Base-by-base conservation (phyloP, 2,888 invertebrate species). In the Syritta pipiens region DNA sequence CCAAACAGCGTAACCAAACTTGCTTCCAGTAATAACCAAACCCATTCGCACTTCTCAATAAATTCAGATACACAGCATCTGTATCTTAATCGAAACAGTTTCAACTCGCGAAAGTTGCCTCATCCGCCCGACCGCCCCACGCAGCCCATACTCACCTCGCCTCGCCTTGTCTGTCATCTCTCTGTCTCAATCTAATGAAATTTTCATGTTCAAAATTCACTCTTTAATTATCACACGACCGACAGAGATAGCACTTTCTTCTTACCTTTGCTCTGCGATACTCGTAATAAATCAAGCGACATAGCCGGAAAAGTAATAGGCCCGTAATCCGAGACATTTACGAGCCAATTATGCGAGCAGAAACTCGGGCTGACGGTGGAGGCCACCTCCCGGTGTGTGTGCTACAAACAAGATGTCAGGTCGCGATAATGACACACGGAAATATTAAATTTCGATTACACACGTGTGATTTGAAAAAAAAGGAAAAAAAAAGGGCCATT, bases 91-190 rank as follows among this genome's bases (percentile, higher is more conserved):
- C 17, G n/a, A n/a, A n/a, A 17, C 37, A 1, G 3, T 7, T 19
- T 32, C 14, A 48, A 67, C 10, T 40, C 32, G 74, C 68, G 75
- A 75, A 75, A 75, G 75, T 75, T 68, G 19, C 22, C 49, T 42
- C 32, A 42, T 42, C 17, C 30, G 9, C 3, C 20, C 28, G 1
- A n/a, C n/a, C n/a, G n/a, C n/a, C n/a, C n/a, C n/a, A n/a, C n/a
- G n/a, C n/a, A n/a, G n/a, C 37, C 22, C 22, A 30, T 22, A 26
- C 14, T n/a, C 32, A 26, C 12, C 17, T n/a, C 48, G 10, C n/a
- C 30, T n/a, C 26, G 12, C 22, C 32, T 12, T 20, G 17, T 60
- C 59, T n/a, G n/a, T n/a, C n/a, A n/a, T n/a, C n/a, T n/a, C n/a
- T n/a, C n/a, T n/a, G n/a, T n/a, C n/a, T n/a, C n/a, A n/a, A 19